Base-by-base conservation (phyloP, 2,888 invertebrate genomes). In the Elysia crispata region DNA sequence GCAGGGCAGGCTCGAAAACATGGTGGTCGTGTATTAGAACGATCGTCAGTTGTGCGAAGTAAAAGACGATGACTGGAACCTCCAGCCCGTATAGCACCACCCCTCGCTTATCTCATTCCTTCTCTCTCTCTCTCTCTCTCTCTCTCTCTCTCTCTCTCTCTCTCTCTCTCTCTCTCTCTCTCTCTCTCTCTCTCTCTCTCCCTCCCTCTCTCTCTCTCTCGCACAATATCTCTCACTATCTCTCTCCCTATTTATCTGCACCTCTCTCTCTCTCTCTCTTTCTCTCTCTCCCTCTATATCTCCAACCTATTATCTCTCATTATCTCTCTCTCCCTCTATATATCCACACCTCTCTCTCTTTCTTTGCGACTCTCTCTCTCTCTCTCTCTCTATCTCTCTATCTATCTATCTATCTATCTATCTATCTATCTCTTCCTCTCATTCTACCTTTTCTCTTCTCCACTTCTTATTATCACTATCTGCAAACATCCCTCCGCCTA, bases 261-360 rank as follows among this genome's bases (percentile, higher is more conserved):
- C 25, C 30, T 25, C 20, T 28, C 28, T 1, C 28, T 33, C 70
- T n/a, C 25, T 18, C 25, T 25, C 50, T 77, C 66, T 67, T 41
- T n/a, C n/a, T n/a, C 30, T 23, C 28, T 67, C 67, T 77, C 50
- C 30, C 30, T 77, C 67, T 77, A 20, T 30, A 28, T 66, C 49
- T 67, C 6, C 41, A 1, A 50, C 5, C 67, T 18, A 41, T 49
- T n/a, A 25, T 33, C 23, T n/a, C 54, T 28, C 54, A 49, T 30
- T 30, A 41, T 49, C 54, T 31, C 31, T 69, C 30, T 54, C 30
- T 41, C 33, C 25, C 62, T 15, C n/a, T n/a, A 31, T 50, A 31
- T 57, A 33, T 57, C 31, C 49, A 62, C 33, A 23, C 23, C 70
- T n/a, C 25, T 18, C 25, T 25, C 50, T 77, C 66, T 67, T 41